Evolutionary conservation across 2,888 invertebrate species (phyloP).

Genomic region (Listrodromus nycthemerus): DNA sequence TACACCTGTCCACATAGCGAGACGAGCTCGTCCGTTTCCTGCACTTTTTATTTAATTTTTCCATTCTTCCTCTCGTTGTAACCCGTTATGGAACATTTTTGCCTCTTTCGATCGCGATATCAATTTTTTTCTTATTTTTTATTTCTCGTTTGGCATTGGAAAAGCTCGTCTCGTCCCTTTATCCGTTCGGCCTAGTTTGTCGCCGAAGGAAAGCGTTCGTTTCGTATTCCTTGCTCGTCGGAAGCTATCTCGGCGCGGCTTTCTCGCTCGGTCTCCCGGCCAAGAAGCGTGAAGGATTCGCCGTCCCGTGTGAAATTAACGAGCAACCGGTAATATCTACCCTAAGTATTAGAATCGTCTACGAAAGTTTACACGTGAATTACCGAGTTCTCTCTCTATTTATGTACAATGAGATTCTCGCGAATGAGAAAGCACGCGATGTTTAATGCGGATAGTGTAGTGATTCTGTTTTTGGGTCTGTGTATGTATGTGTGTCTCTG

Average conservation of each 20-base stretch:
- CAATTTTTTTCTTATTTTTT: conserved; percentile 1
- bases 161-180: conserved; percentile 26
- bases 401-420: conserved; percentile 60
- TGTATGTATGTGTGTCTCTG: conserved; percentile 36
- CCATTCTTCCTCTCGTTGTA: background rate
- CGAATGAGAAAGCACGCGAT: conserved; percentile 60
- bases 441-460: conserved; percentile 31
- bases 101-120: conserved; percentile 16
- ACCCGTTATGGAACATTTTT: background rate
- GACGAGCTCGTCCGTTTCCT: conserved; percentile 65
- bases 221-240: conserved; percentile 2
- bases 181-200: conserved; percentile 4
- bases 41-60: conserved; percentile 25
- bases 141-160: background rate
- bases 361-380: conserved; percentile 63
- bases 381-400: conserved; percentile 59
- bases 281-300: background rate
- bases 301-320: conserved; percentile 54
- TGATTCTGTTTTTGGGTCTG: conserved; percentile 39
- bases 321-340: conserved; percentile 57
- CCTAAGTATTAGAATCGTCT: conserved; percentile 59
- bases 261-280: conserved; percentile 37
- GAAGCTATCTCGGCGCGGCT: conserved; percentile 14
- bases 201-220: conserved; percentile 20
- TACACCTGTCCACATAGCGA: conserved; percentile 65